Base-by-base conservation (phyloP, 2,797 vertebrate genomes). In the Falco cherrug region DNA sequence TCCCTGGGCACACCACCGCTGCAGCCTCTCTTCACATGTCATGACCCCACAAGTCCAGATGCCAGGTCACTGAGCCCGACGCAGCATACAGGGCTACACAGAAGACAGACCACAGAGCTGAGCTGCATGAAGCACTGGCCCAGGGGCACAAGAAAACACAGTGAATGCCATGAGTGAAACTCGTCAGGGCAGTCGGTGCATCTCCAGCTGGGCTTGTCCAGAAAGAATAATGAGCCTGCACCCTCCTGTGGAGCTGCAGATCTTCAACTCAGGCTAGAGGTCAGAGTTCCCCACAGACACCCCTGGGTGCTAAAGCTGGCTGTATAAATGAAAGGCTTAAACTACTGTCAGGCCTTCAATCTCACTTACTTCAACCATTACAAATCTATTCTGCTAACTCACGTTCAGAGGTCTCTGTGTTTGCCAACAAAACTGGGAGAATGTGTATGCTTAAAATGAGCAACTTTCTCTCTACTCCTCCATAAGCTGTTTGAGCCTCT, bases 371-470 rank as follows among this genome's bases (percentile, higher is more conserved):
- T 17, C 45, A 77, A 59, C 53, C 79, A 65, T 8, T 33, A 65
- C 61, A 87, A 89, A 80, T 64, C 68, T 89, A 71, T 70, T 88
- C 82, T 90, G 84, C 53, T 75, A 70, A 87, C 89, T 93, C 87
- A 80, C 37, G n/a, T 35, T 74, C 60, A 85, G 89, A 92, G 60
- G 14, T 70, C 64, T 68, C 60, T 45, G 45, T 48, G 59, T 68
- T 59, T 94, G 92, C 65, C 77, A 82, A 45, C 43, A 78, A 73
- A 6, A 5, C n/a, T 63, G 53, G 67, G 18, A 92, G 41, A 85
- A 93, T 5, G 22, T 18, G 22, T 31, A 24, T 6, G 53, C 53
- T 89, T 89, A 85, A 93, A 94, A 93, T n/a, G 26, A 89, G 82
- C 51, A 85, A 60, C 11, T 47, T 89, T 84, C 56, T 54, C 45